These are phyloP conservation scores for Elysia crispata DNA, from an alignment of 2,888 invertebrate genomes.

Conservation along the genomic window DNA sequence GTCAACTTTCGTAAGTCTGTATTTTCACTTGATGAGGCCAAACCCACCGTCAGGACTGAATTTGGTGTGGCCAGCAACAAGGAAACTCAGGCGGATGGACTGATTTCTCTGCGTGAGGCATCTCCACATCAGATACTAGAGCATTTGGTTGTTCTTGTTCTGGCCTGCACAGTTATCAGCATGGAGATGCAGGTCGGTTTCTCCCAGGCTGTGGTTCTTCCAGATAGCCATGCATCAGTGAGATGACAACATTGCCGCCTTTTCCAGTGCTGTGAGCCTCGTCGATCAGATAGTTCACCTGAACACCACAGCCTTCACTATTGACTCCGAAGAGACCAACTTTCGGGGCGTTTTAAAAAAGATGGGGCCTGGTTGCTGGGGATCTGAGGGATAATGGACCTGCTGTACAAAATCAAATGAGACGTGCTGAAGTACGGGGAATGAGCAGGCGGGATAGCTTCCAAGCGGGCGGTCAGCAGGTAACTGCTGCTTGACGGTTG, in stretches of 20 bases:
- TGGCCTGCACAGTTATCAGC: too few species aligned
- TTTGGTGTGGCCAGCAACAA: too few species aligned
- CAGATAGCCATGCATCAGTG: conserved; percentile 43
- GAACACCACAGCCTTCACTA: conserved; percentile 24
- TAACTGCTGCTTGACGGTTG: too few species aligned
- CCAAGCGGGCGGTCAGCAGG: conserved; percentile 1
- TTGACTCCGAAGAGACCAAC: conserved; percentile 38
- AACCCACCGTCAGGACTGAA: too few species aligned
- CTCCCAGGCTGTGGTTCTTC: conserved; percentile 45
- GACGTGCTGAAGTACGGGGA: conserved; percentile 1
- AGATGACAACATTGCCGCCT: conserved; percentile 47
- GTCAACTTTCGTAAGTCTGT: too few species aligned
- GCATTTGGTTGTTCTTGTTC: too few species aligned
- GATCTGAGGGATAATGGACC: conserved; percentile 53
- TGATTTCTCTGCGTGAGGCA: too few species aligned
- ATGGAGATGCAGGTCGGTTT: conserved; percentile 20
- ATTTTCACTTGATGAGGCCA: too few species aligned
- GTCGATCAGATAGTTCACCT: conserved; percentile 34
- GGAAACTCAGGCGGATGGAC: too few species aligned
- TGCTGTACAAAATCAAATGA: conserved; percentile 52
- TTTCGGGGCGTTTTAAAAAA: conserved; percentile 49
- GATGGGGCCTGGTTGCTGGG: conserved; percentile 55
- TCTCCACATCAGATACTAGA: too few species aligned
- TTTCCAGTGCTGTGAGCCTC: conserved; percentile 42
- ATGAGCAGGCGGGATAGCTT: not conserved